Percentiles rank a stretch among this genome's conserved stretches.
phyloP scores from a whole-genome alignment of 2,888 invertebrate genomes.

The Andrena praecox region DNA sequence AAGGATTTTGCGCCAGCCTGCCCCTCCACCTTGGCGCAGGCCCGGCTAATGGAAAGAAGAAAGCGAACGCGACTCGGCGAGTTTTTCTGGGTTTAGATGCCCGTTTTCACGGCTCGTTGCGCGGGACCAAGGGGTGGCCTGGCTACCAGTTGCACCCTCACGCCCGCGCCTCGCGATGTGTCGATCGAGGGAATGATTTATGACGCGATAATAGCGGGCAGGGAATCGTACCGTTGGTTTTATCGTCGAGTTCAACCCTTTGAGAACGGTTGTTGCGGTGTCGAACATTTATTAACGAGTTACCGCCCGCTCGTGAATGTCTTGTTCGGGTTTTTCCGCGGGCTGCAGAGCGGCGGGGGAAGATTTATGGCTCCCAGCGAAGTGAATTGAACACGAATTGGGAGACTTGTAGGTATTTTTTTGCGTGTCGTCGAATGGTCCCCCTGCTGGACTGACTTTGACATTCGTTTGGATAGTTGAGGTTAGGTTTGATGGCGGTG shows the following conservation, averaged over 20 bases:
- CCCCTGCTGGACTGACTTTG: not conserved
- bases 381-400: slow-evolving; percentile 7
- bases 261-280: slow-evolving; percentile 15
- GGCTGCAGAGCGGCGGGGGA: not conserved
- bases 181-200: slow-evolving; percentile 55
- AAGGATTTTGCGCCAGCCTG: slow-evolving; percentile 50
- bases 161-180: slow-evolving; percentile 1
- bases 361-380: slow-evolving; percentile 34
- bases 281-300: slow-evolving; percentile 52
- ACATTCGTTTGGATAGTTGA: not conserved
- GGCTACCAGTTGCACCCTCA: slow-evolving; percentile 5
- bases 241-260: slow-evolving; percentile 44
- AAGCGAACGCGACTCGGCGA: slow-evolving; percentile 57
- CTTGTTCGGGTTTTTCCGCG: slow-evolving; percentile 9
- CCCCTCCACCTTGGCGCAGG: not conserved
- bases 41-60: slow-evolving; percentile 48
- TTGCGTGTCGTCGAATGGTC: not conserved
- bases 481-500: not conserved
- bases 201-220: slow-evolving; percentile 45
- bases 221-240: slow-evolving; percentile 51
- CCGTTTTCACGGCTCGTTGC: slow-evolving; percentile 65
- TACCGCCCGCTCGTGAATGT: slow-evolving; percentile 13
- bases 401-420: not conserved
- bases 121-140: slow-evolving; percentile 34
- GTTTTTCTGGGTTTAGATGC: slow-evolving; percentile 53